Base-by-base conservation (phyloP, 2,888 invertebrate species). In the Aethes cnicana region DNA sequence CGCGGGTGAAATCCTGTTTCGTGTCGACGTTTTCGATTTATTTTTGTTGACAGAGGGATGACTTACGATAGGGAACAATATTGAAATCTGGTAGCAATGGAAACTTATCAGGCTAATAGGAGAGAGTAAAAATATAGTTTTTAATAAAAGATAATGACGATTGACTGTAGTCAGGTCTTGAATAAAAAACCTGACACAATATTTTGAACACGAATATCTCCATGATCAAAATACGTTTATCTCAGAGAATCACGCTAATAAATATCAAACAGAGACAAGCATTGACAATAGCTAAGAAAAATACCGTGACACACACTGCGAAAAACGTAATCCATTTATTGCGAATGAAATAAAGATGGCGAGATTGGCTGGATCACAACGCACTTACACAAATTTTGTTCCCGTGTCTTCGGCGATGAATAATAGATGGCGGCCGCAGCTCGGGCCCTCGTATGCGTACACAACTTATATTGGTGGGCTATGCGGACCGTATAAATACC, bases 361-460 rank as follows among this genome's bases (percentile, higher is more conserved):
- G 74, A 82, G 81, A 85, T 85, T 83, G 85, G 77, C 73, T 78
- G 81, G 82, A 84, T 85, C 85, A 84, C 84, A 84, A 83, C 83
- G 76, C 84, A 85, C 84, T 86, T 85, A 84, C 81, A 86, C 85
- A 86, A 86, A 85, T 86, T 85, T 84, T 79, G 74, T 83, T 83
- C 74, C 75, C 81, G 75, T 85, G 84, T 86, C 86, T 86, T 84
- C 80, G 69, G 60, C 68, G 72, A 83, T 88, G 84, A 87, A 88
- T 88, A 85, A 86, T 86, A 84, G 77, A 88, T 86, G 76, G 63
- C 72, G 63, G 69, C 70, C 72, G 66, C 69, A 72, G 66, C 66
- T 58, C 60, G 68, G 69, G 70, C 69, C 72, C 74, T 71, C 77
- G 73, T 70, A 61, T 66, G 57, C 66, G 62, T 63, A 63, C 25